Conservation (phyloP, 2,797 vertebrate genomes). For the Linurgus olivaceus region DNA sequence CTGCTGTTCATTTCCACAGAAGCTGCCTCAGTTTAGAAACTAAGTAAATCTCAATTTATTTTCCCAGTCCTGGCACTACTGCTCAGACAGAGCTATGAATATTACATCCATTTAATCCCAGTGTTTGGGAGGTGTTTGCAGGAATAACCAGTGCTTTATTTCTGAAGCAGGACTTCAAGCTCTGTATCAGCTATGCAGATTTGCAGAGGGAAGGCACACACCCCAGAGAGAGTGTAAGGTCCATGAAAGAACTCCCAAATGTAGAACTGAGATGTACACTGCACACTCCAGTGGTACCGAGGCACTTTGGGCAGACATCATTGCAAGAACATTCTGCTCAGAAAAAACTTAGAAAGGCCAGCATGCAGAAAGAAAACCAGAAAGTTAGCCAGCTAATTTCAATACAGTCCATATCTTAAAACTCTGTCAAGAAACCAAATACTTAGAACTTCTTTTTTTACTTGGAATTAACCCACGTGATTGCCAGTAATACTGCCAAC, state of each 20-base stretch:
- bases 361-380: background rate
- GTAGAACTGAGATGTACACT: background rate
- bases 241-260: background rate
- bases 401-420: background rate
- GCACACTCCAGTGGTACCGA: background rate
- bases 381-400: background rate
- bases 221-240: background rate
- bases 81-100: background rate
- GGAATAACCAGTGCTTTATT: background rate
- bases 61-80: background rate
- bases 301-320: background rate
- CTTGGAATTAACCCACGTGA: background rate
- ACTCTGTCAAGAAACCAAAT: background rate
- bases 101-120: background rate
- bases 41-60: background rate
- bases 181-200: fast-evolving
- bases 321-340: background rate
- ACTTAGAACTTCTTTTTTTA: background rate
- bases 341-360: background rate
- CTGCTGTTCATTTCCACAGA: background rate
- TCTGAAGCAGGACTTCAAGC: background rate
- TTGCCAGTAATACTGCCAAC: background rate
- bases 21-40: background rate
- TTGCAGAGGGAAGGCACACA: fast-evolving
- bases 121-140: background rate